Evolutionary conservation across 1,140 invertebrate genomes (phyloP).

Genomic region (Teleogryllus occipitalis): DNA sequence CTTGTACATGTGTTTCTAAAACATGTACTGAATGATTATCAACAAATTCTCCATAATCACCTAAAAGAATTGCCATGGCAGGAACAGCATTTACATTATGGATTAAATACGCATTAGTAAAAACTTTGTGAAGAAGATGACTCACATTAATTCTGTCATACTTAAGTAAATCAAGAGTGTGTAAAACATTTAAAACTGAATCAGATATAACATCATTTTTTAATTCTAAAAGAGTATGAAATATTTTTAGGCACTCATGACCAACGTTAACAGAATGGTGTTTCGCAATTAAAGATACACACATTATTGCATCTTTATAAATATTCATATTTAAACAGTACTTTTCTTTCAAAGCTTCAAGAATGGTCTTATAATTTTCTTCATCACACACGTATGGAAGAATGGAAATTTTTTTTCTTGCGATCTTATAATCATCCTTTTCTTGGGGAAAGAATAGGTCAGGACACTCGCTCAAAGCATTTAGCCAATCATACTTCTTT

Average conservation of each 20-base stretch:
- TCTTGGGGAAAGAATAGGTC: constrained; percentile 13
- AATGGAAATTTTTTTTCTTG: constrained; percentile 10
- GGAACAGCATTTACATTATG: constrained; percentile 11
- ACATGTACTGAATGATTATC: constrained; percentile 15
- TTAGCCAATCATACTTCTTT: constrained; percentile 11
- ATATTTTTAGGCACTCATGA: constrained; percentile 10
- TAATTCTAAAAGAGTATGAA: constrained; percentile 12
- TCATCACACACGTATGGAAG: constrained; percentile 12
- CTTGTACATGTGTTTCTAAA: constrained; percentile 9
- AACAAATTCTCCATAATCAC: constrained; percentile 14
- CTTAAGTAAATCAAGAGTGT: constrained; percentile 9
- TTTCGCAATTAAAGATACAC: constrained; percentile 14
- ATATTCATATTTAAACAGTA: not conserved
- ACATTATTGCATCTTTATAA: not conserved
- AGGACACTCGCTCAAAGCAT: constrained; percentile 9
- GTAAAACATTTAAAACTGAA: constrained; percentile 9
- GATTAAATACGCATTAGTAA: constrained; percentile 7
- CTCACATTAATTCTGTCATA: not conserved
- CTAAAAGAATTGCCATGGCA: constrained; percentile 10
- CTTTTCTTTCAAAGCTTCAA: not conserved
- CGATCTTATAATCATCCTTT: not conserved
- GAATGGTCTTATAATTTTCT: constrained; percentile 14
- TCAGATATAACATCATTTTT: not conserved
- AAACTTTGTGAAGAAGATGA: constrained; percentile 10
- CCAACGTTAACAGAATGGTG: not conserved